Base-by-base conservation (phyloP, 2,797 vertebrate genomes). In the Hylomyscus alleni region DNA sequence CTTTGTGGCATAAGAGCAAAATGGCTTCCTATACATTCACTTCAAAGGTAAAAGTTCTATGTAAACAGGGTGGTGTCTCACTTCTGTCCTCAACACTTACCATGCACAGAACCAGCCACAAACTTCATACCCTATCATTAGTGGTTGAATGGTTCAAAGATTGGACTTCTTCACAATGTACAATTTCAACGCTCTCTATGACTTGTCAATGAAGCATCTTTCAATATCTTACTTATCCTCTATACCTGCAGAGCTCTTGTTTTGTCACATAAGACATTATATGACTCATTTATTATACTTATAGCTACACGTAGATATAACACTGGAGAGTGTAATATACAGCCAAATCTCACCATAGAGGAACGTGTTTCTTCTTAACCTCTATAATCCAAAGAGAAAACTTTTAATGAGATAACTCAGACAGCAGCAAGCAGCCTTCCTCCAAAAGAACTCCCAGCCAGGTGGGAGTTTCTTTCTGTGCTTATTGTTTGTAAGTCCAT, bases 71-170 rank as follows among this genome's bases (percentile, higher is more conserved):
- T 44, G 34, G 22, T 60, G 2, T 11, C 31, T 91, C 12, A 11
- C 77, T 77, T 78, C 34, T 37, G 31, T 80, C 20, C 12, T 81
- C 6, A 62, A n/a, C 19, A 10, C 65, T 34, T 10, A 58, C 15
- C 40, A 75, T 31, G 54, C n/a, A 76, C 15, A 6, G 17, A 67
- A 37, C 50, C 50, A 82, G 31, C 82, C 62, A 47, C 54, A 37
- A 24, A 77, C 2, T n/a, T 92, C 37, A 89, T 62, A 85, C 3
- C 17, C 75, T 22, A 73, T 69, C 40, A 65, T 84, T 84, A 89
- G 24, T 93, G 37, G 69, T n/a, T 94, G n/a, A 94, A 73, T 19
- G 54, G 81, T 90, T 56, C n/a, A 92, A 88, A 77, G n/a, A 96
- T 58, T 29, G 47, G 50, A 17, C 69, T 31, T 78, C 22, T 85